phyloP scores from a whole-genome alignment of 2,797 vertebrate species.

The Erpetoichthys calabaricus region DNA sequence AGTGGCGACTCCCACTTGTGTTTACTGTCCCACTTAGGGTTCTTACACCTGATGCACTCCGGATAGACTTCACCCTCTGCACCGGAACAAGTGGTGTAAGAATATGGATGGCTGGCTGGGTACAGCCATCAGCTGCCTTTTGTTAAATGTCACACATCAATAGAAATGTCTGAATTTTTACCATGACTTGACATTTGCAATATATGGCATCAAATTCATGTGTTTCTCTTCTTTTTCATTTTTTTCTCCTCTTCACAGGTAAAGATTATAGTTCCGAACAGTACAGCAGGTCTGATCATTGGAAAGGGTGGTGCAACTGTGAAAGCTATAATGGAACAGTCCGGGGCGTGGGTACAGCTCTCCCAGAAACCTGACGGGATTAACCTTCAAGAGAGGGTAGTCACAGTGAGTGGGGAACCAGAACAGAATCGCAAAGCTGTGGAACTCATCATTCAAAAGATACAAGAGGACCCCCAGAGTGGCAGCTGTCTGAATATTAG shows the following conservation, averaged over 20 bases:
- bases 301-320: conserved; percentile 76
- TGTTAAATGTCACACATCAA: no score
- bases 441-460: conserved; percentile 77
- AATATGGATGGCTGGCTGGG: no score
- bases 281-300: conserved; percentile 76
- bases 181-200: no score
- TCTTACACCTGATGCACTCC: no score
- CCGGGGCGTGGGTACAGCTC: conserved; percentile 75
- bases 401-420: conserved; percentile 74
- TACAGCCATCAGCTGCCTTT: no score
- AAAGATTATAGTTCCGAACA: conserved; percentile 81
- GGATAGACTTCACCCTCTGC: no score
- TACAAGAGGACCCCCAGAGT: conserved; percentile 74
- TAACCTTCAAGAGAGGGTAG: conserved; percentile 76
- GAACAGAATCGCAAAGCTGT: conserved; percentile 76
- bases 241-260: conserved; percentile 66
- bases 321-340: conserved; percentile 77
- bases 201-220: background rate
- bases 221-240: conserved; percentile 14
- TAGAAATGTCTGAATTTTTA: no score
- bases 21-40: no score
- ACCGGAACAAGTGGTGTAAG: no score
- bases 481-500: conserved; percentile 78
- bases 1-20: no score
- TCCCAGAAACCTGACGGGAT: conserved; percentile 76